Evolutionary conservation across 2,113 vertebrate genomes (phyloP).

Genomic region (Silurus asotus): DNA sequence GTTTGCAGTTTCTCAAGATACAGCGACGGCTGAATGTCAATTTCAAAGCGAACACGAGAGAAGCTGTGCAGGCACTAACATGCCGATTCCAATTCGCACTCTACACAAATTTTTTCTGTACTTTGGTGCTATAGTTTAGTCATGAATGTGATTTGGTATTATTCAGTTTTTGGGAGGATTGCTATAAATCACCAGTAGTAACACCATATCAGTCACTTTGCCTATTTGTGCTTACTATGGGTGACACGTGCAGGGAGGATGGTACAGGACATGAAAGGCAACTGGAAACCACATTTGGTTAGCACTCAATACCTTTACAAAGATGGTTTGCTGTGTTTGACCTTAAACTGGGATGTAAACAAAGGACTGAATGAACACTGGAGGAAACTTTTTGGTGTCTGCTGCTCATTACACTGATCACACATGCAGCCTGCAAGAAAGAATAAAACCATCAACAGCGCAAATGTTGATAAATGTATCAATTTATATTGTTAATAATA

Average conservation of each 20-base stretch:
- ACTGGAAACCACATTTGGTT: background rate
- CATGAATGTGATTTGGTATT: background rate
- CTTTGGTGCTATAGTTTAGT: constrained; percentile 1
- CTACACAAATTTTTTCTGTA: background rate
- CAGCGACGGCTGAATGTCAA: constrained; percentile 41
- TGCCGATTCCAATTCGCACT: constrained; percentile 5
- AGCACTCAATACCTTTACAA: constrained; percentile 3
- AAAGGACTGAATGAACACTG: background rate
- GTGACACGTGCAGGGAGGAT: background rate
- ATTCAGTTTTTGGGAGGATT: background rate
- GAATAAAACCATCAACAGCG: background rate
- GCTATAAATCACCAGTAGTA: background rate
- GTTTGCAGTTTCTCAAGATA: constrained; percentile 48
- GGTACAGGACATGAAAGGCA: background rate
- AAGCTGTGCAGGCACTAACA: constrained; percentile 19
- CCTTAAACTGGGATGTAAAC: constrained; percentile 1
- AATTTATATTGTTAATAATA: background rate
- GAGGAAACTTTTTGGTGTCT: background rate
- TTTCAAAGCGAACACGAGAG: constrained; percentile 31
- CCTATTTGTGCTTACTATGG: background rate
- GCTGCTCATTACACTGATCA: background rate
- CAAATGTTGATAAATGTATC: background rate
- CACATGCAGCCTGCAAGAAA: background rate
- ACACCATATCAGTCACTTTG: background rate
- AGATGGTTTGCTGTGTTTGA: constrained; percentile 10